A percentile compares a stretch with the other conserved stretches of the same genome.
These are phyloP conservation scores for Solea solea DNA, from an alignment of 2,113 vertebrate genomes.

Conservation along the genomic window DNA sequence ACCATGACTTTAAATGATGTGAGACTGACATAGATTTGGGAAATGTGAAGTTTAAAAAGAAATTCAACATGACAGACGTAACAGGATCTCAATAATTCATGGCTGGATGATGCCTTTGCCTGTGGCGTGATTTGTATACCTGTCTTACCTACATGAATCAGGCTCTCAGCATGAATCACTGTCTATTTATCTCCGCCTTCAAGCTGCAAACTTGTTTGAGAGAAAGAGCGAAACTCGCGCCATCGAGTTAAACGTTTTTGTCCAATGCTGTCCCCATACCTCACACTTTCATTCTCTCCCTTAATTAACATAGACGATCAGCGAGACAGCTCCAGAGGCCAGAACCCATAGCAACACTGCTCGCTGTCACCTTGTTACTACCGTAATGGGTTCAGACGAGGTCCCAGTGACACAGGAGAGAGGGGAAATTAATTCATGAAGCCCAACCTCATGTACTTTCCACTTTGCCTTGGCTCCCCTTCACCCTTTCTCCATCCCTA, in stretches of 20 bases:
- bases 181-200: slow-evolving; percentile 32
- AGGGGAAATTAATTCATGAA: slow-evolving; percentile 62
- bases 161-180: slow-evolving; percentile 2
- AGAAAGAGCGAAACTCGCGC: slow-evolving; percentile 23
- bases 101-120: slow-evolving; percentile 12
- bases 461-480: slow-evolving; percentile 39
- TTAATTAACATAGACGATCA: slow-evolving; percentile 74
- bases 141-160: slow-evolving; percentile 25
- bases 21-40: background rate
- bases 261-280: slow-evolving; percentile 47
- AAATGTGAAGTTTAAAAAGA: slow-evolving; percentile 10
- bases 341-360: slow-evolving; percentile 49
- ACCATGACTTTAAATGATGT: slow-evolving; percentile 18
- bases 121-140: slow-evolving; percentile 25
- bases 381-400: slow-evolving; percentile 69
- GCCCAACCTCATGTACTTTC: slow-evolving; percentile 28
- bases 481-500: slow-evolving; percentile 21
- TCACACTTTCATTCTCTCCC: slow-evolving; percentile 42
- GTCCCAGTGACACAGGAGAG: slow-evolving; percentile 49
- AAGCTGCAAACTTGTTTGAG: slow-evolving; percentile 28
- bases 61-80: slow-evolving; percentile 14
- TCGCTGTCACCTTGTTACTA: slow-evolving; percentile 73
- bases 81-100: slow-evolving; percentile 26
- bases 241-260: slow-evolving; percentile 61
- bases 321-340: slow-evolving; percentile 65